Conservation (phyloP, 1,140 invertebrate genomes). For the Scaptomyza hsui region DNA sequence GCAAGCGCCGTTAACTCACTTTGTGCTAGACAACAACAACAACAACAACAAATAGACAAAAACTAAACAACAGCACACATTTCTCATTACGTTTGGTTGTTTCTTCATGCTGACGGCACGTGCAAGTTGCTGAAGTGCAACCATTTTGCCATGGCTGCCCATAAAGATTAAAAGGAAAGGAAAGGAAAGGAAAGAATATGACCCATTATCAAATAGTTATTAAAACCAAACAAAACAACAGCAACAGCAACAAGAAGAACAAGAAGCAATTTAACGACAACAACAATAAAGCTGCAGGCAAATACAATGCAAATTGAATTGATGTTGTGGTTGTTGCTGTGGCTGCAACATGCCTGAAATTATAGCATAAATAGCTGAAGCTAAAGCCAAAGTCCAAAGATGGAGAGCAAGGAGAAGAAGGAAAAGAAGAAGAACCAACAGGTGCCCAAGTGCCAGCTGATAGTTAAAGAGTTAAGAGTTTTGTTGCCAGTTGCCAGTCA, state of each 20-base stretch:
- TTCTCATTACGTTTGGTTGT: background rate
- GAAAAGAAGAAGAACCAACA: constrained; percentile 35
- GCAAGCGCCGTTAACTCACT: constrained; percentile 63
- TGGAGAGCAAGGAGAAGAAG: constrained; percentile 20
- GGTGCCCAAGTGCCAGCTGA: constrained; percentile 61
- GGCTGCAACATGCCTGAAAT: constrained; percentile 68
- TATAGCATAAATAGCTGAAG: constrained; percentile 76
- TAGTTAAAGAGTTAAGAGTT: constrained; percentile 42
- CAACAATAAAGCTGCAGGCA: constrained; percentile 19
- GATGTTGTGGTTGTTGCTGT: constrained; percentile 47
- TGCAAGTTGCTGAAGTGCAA: constrained; percentile 36
- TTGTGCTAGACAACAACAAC: constrained; percentile 11
- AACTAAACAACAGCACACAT: constrained; percentile 4
- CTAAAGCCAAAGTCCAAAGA: constrained; percentile 34
- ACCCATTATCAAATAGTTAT: constrained; percentile 44
- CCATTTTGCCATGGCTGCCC: constrained; percentile 21
- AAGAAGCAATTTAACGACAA: constrained; percentile 4
- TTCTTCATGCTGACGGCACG: constrained; percentile 30
- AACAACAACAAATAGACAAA: background rate
- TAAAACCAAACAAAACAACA: constrained; percentile 8
- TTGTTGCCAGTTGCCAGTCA: constrained; percentile 48
- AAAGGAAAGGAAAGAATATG: background rate
- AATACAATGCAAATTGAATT: constrained; percentile 76
- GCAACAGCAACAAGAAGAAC: background rate
- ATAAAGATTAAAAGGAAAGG: constrained; percentile 19